Evolutionary conservation across 1,140 invertebrate species (phyloP).

Genomic region (Archivesica marissinica): DNA sequence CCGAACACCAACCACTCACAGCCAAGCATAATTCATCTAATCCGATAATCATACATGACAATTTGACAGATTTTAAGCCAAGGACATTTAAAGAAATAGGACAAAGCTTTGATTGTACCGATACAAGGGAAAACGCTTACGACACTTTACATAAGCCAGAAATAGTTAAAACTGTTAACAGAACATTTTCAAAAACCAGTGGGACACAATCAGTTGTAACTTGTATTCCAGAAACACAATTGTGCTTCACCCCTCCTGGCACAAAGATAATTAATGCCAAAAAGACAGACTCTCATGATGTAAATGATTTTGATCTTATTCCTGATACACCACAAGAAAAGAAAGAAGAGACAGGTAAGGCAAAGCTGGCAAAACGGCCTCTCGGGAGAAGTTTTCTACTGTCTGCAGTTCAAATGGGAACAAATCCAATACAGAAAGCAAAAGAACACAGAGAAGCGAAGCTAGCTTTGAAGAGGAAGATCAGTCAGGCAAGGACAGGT

Average conservation of each 20-base stretch:
- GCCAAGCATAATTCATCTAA: background rate
- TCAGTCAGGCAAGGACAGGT: constrained; percentile 31
- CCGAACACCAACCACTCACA: constrained; percentile 3
- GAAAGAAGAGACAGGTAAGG: constrained; percentile 1
- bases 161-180: background rate
- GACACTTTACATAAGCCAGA: background rate
- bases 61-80: background rate
- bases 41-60: background rate
- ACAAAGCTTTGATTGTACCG: background rate
- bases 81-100: background rate
- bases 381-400: constrained; percentile 53
- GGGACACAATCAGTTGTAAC: background rate
- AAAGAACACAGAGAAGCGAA: constrained; percentile 51
- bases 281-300: background rate
- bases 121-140: background rate
- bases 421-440: constrained; percentile 58
- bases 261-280: background rate
- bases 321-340: constrained; percentile 49
- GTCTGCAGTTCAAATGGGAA: constrained; percentile 9
- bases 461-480: constrained; percentile 38
- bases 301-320: constrained; percentile 31
- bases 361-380: constrained; percentile 45
- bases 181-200: background rate
- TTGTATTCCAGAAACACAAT: constrained; percentile 49
- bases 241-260: constrained; percentile 26